These are phyloP conservation scores for Leptinotarsa undecemlineata DNA, from an alignment of 1,140 invertebrate genomes.

Conservation along the genomic window DNA sequence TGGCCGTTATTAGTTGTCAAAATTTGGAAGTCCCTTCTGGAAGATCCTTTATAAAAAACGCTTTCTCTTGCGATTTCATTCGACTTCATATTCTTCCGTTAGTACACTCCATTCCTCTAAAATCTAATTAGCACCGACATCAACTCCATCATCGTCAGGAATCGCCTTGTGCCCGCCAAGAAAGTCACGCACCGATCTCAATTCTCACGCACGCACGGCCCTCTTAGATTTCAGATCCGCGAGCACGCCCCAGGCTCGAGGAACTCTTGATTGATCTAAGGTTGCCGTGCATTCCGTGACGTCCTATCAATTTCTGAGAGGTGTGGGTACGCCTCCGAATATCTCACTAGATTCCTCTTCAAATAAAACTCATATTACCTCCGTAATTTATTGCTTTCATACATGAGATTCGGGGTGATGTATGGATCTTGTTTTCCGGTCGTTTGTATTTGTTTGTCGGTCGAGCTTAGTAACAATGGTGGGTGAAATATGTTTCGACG, in stretches of 20 bases:
- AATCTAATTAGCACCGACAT: slow-evolving; percentile 3
- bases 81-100: too few relatives aligned
- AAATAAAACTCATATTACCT: slow-evolving; percentile 27
- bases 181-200: not conserved
- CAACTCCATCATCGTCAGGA: not conserved
- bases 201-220: not conserved
- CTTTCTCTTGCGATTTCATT: too few relatives aligned
- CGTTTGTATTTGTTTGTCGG: slow-evolving; percentile 16
- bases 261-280: slow-evolving; percentile 21
- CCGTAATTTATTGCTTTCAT: slow-evolving; percentile 18
- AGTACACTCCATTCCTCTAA: not conserved
- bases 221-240: slow-evolving; percentile 8
- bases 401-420: slow-evolving; percentile 15
- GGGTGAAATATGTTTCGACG: not conserved
- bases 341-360: not conserved
- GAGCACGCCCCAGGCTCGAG: not conserved
- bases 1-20: too few relatives aligned
- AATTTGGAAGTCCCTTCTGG: too few relatives aligned
- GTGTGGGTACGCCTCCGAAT: slow-evolving; percentile 18
- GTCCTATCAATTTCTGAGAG: slow-evolving; percentile 21
- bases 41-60: too few relatives aligned
- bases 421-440: slow-evolving; percentile 10
- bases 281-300: slow-evolving; percentile 22
- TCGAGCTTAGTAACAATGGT: not conserved
- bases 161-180: not conserved